phyloP scores from a whole-genome alignment of 2,113 vertebrate genomes.

The Aphyosemion australe region DNA sequence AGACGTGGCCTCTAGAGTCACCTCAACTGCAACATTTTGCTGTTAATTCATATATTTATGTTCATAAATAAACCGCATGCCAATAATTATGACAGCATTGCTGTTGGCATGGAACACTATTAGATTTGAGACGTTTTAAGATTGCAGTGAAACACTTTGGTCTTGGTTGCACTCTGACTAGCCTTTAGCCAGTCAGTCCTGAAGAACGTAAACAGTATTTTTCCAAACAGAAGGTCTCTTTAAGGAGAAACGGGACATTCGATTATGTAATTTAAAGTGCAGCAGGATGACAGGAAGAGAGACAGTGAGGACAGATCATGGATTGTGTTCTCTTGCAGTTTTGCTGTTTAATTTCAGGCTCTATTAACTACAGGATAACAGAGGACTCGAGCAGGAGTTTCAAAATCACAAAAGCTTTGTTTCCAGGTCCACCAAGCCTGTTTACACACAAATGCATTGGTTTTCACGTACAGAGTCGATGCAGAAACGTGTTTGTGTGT shows the following conservation, averaged over 20 bases:
- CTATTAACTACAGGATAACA: constrained; percentile 57
- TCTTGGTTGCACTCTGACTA: too few species aligned
- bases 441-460: constrained; percentile 37
- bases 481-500: constrained; percentile 11
- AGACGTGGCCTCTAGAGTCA: too few species aligned
- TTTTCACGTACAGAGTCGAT: constrained; percentile 33
- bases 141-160: too few species aligned
- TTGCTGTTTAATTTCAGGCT: constrained; percentile 70
- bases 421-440: constrained; percentile 43
- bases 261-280: background rate
- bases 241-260: constrained; percentile 1
- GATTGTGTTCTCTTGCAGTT: constrained; percentile 38
- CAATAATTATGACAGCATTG: too few species aligned
- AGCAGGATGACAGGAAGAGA: constrained; percentile 1
- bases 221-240: constrained; percentile 18
- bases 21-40: too few species aligned
- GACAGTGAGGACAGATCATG: constrained; percentile 32
- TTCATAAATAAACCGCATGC: too few species aligned
- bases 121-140: too few species aligned
- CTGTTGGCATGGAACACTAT: too few species aligned
- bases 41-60: too few species aligned
- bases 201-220: too few species aligned
- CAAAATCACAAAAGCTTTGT: constrained; percentile 48
- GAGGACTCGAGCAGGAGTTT: constrained; percentile 35
- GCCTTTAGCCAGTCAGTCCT: too few species aligned